Evolutionary conservation across 92 coral and sea anemone species (phyloP).

Genomic region (Paragorgia papillata): DNA sequence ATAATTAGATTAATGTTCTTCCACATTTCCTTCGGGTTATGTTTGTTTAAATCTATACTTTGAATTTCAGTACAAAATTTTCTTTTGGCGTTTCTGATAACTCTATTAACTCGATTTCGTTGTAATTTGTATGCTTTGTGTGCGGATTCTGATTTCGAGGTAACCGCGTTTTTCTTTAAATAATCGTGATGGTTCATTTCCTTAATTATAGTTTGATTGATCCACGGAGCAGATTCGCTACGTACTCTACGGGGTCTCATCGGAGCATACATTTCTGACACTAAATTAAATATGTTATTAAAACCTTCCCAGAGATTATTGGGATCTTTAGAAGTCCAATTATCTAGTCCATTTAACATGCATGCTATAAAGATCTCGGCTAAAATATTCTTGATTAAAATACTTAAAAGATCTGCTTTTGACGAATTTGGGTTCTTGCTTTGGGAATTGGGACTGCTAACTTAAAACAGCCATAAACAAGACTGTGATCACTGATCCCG

Average conservation of each 20-base stretch:
- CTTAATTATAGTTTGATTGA: neutral
- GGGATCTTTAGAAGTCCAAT: neutral
- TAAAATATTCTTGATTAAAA: neutral
- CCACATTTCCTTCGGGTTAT: neutral
- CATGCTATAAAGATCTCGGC: neutral
- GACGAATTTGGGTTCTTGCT: neutral
- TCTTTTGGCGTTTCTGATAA: neutral
- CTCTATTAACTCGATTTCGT: neutral
- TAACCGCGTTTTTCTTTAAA: neutral
- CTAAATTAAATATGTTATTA: neutral
- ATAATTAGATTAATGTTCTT: neutral
- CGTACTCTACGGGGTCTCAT: neutral
- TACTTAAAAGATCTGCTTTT: neutral
- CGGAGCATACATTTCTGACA: neutral
- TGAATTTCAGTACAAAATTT: neutral
- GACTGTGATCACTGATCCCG: conserved; percentile 5
- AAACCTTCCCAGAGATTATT: neutral
- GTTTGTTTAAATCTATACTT: neutral
- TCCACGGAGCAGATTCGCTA: conserved; percentile 15
- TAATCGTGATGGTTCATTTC: conserved; percentile 24
- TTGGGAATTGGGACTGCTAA: neutral
- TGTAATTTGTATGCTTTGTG: neutral
- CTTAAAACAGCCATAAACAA: conserved; percentile 9
- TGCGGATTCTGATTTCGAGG: neutral
- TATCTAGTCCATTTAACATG: neutral